Evolutionary conservation across 64 coral and sea anemone species (phyloP).

Genomic region (Acropora tenuis): DNA sequence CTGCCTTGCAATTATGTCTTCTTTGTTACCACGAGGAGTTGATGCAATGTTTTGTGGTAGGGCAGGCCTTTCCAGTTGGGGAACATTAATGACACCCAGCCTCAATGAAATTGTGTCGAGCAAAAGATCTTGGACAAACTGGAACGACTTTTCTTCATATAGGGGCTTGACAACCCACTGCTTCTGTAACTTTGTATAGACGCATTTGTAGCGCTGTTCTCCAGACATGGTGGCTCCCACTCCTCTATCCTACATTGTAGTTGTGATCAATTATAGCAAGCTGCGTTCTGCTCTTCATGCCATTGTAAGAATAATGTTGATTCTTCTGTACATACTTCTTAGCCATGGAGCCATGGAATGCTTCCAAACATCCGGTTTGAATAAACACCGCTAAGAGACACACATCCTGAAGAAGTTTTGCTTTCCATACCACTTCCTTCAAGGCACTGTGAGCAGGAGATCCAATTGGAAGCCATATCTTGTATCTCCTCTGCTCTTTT

Average conservation of each 20-base stretch:
- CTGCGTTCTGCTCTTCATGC: constrained; percentile 59
- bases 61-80: constrained; percentile 3
- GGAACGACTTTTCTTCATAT: constrained; percentile 4
- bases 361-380: constrained; percentile 48
- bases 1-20: constrained; percentile 4
- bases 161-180: constrained; percentile 56
- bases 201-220: constrained; percentile 16
- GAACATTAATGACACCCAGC: constrained; percentile 20
- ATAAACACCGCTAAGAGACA: neutral
- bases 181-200: constrained; percentile 32
- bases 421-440: constrained; percentile 32
- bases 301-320: constrained; percentile 57
- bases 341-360: constrained; percentile 25
- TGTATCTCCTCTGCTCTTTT: neutral
- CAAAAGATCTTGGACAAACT: constrained; percentile 19
- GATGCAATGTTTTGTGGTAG: constrained; percentile 20
- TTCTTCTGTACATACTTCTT: constrained; percentile 29
- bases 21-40: constrained; percentile 30
- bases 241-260: constrained; percentile 14
- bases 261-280: constrained; percentile 6
- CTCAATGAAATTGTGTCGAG: neutral
- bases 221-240: constrained; percentile 33
- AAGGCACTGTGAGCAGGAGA: constrained; percentile 19
- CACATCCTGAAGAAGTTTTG: constrained; percentile 23
- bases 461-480: constrained; percentile 20